Percentiles rank a stretch among this genome's conserved stretches.
phyloP scores from a whole-genome alignment of 2,888 invertebrate species.

The Eueremaeus valkanovi region DNA sequence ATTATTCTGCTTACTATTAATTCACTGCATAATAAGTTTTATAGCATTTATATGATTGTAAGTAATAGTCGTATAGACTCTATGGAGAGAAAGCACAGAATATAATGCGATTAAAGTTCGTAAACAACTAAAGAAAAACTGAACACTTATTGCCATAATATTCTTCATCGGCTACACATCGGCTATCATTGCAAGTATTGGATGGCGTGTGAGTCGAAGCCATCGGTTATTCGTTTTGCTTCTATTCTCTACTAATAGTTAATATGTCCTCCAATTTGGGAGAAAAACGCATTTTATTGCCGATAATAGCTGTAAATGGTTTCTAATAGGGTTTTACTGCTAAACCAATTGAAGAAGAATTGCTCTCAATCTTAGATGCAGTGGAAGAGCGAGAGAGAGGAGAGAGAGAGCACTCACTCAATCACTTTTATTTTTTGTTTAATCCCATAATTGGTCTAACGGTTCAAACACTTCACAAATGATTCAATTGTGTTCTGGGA shows the following conservation, averaged over 20 bases:
- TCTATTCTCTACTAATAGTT: constrained; percentile 23
- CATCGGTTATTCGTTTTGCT: constrained; percentile 22
- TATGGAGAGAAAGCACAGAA: too few relatives aligned
- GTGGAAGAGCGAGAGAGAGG: background rate
- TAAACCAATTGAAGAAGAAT: constrained; percentile 17
- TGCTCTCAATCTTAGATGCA: constrained; percentile 25
- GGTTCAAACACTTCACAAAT: constrained; percentile 23
- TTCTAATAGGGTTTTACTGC: constrained; percentile 31
- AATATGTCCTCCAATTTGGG: constrained; percentile 22
- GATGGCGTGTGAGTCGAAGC: constrained; percentile 28
- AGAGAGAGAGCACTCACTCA: constrained; percentile 12
- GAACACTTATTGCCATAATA: background rate
- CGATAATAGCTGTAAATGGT: constrained; percentile 33
- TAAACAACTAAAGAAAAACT: background rate
- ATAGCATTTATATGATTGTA: too few relatives aligned
- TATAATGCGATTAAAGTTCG: background rate
- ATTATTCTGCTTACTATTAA: background rate
- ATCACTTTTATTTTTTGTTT: constrained; percentile 33
- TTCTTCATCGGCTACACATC: background rate
- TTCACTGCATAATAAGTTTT: background rate
- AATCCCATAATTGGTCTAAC: constrained; percentile 33
- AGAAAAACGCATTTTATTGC: constrained; percentile 34
- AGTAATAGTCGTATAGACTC: too few relatives aligned
- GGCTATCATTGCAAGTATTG: constrained; percentile 23
- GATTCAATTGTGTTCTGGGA: constrained; percentile 34